Evolutionary conservation across 2,113 vertebrate species (phyloP).

Genomic region (Coryphaenoides rupestris): DNA sequence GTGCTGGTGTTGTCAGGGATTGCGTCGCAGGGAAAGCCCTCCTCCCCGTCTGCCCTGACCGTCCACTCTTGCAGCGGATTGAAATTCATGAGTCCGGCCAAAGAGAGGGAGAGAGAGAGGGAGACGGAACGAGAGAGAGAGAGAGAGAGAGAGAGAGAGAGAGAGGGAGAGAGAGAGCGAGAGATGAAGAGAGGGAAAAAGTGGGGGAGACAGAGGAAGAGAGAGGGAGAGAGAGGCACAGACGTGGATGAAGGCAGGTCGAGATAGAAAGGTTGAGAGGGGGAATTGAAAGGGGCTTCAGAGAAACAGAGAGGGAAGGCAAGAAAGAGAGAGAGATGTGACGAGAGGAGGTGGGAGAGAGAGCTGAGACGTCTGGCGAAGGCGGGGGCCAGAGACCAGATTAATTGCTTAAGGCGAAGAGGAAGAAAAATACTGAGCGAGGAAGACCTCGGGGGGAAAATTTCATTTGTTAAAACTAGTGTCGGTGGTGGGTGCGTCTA

Average conservation of each 20-base stretch:
- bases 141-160: constrained; percentile 36
- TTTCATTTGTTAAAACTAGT: too few relatives aligned
- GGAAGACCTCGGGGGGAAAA: not conserved
- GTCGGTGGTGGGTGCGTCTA: too few relatives aligned
- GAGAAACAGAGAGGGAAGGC: not conserved
- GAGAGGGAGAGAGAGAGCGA: constrained; percentile 43
- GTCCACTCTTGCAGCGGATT: constrained; percentile 43
- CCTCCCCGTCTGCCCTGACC: constrained; percentile 22
- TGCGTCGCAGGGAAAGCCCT: too few relatives aligned
- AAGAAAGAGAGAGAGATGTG: not conserved
- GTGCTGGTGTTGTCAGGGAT: too few relatives aligned
- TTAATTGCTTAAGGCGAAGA: constrained; percentile 16
- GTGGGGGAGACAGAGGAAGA: not conserved
- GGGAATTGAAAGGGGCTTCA: not conserved
- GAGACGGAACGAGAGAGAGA: constrained; percentile 50
- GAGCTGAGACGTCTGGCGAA: constrained; percentile 4
- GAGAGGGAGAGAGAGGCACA: constrained; percentile 32
- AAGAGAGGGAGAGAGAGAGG: constrained; percentile 40
- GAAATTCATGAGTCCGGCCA: constrained; percentile 65
- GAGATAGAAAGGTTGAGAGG: constrained; percentile 11
- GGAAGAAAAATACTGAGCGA: constrained; percentile 11
- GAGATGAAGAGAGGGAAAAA: constrained; percentile 22
- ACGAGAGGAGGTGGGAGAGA: not conserved
- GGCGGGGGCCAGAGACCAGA: constrained; percentile 4
- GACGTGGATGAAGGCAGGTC: constrained; percentile 10